Conservation (phyloP, 2,888 invertebrate species). For the Patella caerulea region DNA sequence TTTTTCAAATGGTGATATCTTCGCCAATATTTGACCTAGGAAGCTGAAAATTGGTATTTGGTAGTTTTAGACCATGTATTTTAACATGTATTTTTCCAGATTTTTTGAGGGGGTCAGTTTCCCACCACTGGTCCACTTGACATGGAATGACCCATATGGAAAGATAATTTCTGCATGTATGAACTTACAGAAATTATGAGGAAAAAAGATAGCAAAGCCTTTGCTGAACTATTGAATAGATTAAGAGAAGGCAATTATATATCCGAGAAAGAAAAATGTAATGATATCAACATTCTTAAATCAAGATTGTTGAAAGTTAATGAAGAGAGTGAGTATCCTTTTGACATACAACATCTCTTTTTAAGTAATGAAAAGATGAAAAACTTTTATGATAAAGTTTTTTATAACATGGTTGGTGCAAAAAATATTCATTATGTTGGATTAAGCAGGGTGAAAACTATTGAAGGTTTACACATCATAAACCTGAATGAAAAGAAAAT, state of each 20-base stretch:
- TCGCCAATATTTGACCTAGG: no score
- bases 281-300: neutral
- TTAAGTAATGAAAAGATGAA: neutral
- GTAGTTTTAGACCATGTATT: no score
- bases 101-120: no score
- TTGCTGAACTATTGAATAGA: slow-evolving; percentile 44
- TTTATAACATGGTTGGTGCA: neutral
- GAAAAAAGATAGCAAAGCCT: slow-evolving; percentile 34
- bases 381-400: neutral
- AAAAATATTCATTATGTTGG: neutral
- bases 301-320: neutral
- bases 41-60: no score
- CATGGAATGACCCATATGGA: neutral
- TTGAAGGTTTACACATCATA: neutral
- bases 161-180: slow-evolving; percentile 33
- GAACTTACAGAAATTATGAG: slow-evolving; percentile 27
- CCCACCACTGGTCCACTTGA: no score
- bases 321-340: neutral
- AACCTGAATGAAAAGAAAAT: slow-evolving; percentile 26
- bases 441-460: slow-evolving; percentile 25
- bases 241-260: slow-evolving; percentile 36
- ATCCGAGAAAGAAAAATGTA: neutral
- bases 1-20: no score
- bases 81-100: no score
- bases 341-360: neutral